These are phyloP conservation scores for Prunella himalayana DNA, from an alignment of 2,113 vertebrate genomes.

Conservation along the genomic window DNA sequence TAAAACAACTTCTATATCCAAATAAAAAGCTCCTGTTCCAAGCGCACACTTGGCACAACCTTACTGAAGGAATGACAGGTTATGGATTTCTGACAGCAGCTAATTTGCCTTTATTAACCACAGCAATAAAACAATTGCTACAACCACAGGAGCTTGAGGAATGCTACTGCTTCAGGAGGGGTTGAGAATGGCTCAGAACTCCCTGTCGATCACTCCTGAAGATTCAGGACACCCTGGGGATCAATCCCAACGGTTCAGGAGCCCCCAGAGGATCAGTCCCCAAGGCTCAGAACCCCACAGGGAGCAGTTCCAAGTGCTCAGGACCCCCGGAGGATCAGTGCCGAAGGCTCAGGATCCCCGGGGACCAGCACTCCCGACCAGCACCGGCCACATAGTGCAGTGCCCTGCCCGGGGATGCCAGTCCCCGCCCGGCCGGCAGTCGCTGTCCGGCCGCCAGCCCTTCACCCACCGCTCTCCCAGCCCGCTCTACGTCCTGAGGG, in stretches of 20 bases:
- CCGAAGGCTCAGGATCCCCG: neutral
- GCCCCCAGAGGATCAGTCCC: neutral
- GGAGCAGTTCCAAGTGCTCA: neutral
- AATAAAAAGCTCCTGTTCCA: neutral
- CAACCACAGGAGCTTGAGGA: no score
- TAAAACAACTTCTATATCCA: neutral
- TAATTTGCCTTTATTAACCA: neutral
- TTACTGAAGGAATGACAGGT: neutral
- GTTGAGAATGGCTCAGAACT: neutral
- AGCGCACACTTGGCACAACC: neutral
- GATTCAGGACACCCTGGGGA: neutral
- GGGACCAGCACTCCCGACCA: neutral
- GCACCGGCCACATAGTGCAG: accelerated
- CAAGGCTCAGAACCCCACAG: neutral
- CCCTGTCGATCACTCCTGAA: neutral
- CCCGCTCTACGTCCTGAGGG: no score
- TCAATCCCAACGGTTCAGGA: neutral
- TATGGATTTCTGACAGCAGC: accelerated
- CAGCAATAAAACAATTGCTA: accelerated
- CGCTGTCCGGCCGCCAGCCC: neutral
- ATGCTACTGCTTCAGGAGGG: neutral
- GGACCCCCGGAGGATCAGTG: no score
- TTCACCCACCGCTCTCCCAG: neutral
- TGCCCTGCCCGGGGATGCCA: no score
- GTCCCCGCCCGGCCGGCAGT: neutral